Base-by-base conservation (phyloP, 2,888 invertebrate genomes). In the Galeruca laticollis region DNA sequence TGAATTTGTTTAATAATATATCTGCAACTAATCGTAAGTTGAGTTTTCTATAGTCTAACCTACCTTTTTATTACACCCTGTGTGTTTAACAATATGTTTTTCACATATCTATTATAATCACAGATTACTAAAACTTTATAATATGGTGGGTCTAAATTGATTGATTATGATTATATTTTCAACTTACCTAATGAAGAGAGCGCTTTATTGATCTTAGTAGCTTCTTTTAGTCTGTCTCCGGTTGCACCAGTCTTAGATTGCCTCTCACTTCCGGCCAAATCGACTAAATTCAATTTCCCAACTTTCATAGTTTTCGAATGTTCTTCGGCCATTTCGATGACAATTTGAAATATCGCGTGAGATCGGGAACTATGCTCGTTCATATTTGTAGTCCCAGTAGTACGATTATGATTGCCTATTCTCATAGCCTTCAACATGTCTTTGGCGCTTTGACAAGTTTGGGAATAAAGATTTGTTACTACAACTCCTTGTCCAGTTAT, bases 321-420 rank as follows among this genome's bases (percentile, higher is more conserved):
- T 47, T 90, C 89, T 81, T 92, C 91, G 74, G 93, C 92, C 89
- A 98, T 97, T 88, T 99, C 99, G 56, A 99, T 93, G 62, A 97
- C 97, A 78, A 99, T 96, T 84, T 98, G 94, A 86, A 99, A 99
- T 76, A 99, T 98, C 65, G 99, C 99, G 87, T 99, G 99, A 57
- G 97, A 97, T 73, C 99, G 88, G 47, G 98, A 98, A 80, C 97
- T 98, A 86, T 98, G 98, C 85, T 97, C 97, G 87, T 99, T 99
- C 85, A 85, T 85, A 73, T 85, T 84, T 4, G 85, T 85, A 4
- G 82, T 81, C 10, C 94, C 99, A 60, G 97, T 93, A n/a, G 97
- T 95, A 79, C 99, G 91, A 86, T 97, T 95, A 79, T 92, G 90
- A 86, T 98, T 98, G 13, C 99, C 99, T 56, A 93, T 88, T 77